phyloP scores from a whole-genome alignment of 2,888 invertebrate genomes.

The Zaprionus obscuricornis region DNA sequence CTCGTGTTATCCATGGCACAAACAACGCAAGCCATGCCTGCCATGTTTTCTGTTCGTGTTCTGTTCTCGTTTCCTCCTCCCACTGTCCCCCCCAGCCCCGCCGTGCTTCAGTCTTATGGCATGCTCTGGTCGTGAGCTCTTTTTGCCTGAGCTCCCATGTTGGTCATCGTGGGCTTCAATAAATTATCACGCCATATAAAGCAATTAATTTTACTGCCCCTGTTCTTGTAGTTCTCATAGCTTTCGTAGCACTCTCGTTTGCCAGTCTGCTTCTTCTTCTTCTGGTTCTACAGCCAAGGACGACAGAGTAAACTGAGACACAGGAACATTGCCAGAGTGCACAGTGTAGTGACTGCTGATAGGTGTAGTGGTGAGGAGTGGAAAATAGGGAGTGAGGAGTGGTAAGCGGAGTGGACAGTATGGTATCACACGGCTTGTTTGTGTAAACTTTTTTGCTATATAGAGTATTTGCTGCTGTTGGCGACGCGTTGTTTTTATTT shows the following conservation, averaged over 20 bases:
- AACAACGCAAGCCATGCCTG: slow-evolving; percentile 32
- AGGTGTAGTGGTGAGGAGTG: slow-evolving; percentile 7
- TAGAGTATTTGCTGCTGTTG: slow-evolving; percentile 57
- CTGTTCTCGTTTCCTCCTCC: slow-evolving; percentile 8
- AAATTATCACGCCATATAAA: slow-evolving; percentile 82
- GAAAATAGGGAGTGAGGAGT: neutral
- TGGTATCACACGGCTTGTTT: slow-evolving; percentile 38
- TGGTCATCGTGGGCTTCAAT: slow-evolving; percentile 80
- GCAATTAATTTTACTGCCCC: slow-evolving; percentile 80
- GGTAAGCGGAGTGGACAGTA: neutral
- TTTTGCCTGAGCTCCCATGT: slow-evolving; percentile 67
- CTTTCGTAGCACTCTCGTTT: neutral
- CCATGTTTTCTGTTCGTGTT: slow-evolving; percentile 24
- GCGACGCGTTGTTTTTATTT: slow-evolving; percentile 37
- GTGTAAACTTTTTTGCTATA: slow-evolving; percentile 44
- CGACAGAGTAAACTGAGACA: too few relatives aligned
- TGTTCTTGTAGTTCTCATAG: slow-evolving; percentile 36
- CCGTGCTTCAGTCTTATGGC: neutral
- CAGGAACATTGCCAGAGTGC: too few relatives aligned
- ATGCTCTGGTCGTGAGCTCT: slow-evolving; percentile 18
- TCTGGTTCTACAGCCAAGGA: too few relatives aligned
- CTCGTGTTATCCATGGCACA: slow-evolving; percentile 67
- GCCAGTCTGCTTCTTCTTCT: too few relatives aligned
- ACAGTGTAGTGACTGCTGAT: too few relatives aligned
- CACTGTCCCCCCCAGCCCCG: neutral